A percentile compares a stretch with the other conserved stretches of the same genome.
Evolutionary conservation across 2,797 vertebrate species (phyloP).

Genomic region (Loris lydekkerianus): DNA sequence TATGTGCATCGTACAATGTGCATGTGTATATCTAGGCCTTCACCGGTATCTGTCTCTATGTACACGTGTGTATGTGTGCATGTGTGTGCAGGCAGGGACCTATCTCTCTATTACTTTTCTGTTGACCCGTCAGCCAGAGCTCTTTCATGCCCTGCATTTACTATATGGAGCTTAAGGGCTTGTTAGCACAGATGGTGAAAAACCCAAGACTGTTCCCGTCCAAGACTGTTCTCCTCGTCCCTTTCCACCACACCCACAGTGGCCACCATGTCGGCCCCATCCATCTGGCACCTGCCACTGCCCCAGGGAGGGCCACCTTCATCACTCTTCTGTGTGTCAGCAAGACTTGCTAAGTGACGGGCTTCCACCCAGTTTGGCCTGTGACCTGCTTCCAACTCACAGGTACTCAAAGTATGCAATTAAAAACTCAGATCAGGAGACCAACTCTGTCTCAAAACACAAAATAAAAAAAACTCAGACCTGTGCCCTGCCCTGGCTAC

Average conservation of each 20-base stretch:
- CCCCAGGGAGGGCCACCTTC: neutral
- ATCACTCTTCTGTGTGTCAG: no score
- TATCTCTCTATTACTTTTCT: neutral
- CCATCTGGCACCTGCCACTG: fast-evolving
- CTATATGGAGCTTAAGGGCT: neutral
- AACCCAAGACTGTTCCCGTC: no score
- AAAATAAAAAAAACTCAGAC: neutral
- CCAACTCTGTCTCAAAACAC: no score
- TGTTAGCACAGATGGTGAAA: neutral
- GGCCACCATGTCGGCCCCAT: neutral
- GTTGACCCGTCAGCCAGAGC: neutral
- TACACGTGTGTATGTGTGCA: neutral
- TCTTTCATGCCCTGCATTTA: neutral
- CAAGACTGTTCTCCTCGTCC: fast-evolving
- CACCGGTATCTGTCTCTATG: no score
- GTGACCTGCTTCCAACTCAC: neutral
- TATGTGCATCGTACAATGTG: no score
- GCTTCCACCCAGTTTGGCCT: no score
- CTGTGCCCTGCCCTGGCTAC: neutral
- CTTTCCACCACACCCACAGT: neutral
- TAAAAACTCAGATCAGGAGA: neutral
- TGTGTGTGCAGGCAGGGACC: no score
- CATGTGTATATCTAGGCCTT: neutral
- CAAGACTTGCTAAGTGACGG: neutral
- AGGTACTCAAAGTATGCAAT: neutral